Base-by-base conservation (phyloP, 2,888 invertebrate species). In the Stramonita haemastoma region DNA sequence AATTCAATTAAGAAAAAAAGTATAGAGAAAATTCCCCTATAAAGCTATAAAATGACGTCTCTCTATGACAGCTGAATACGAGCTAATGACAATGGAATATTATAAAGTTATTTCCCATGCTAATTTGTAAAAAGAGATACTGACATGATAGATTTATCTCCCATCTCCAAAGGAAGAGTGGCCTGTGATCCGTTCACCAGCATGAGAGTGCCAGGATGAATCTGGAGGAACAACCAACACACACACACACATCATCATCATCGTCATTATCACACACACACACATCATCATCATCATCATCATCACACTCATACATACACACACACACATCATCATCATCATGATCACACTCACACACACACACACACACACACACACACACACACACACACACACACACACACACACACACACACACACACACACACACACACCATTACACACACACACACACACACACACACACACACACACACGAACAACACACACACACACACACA, bases 331-430 rank as follows among this genome's bases (percentile, higher is more conserved):
- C 17, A 8, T 8, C 29, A 83, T 11, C 8, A 19, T 17, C n/a
- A 34, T 13, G 6, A 83, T 6, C 83, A 83, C 11, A 83, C 83
- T 11, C 32, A 83, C 46, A 83, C 46, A 32, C 34, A 83, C 46
- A 46, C 34, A 46, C 46, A 34, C 83, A 83, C 46, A 46, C 46
- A 83, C 83, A 83, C 46, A 46, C 34, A 34, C 34, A 83, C 34
- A 83, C 46, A 83, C 46, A 83, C 46, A 83, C 46, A 83, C 83
- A 32, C 83, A 83, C 83, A 32, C 83, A 46, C 83, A 34, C 83
- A 83, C 83, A 29, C 83, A 83, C 8, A 17, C n/a, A n/a, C n/a
- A n/a, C n/a, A n/a, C n/a, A n/a, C n/a, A n/a, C n/a, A n/a, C n/a
- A n/a, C 46, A 46, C 46, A 46, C 46, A 5, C 2, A 8, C 46